phyloP scores from a whole-genome alignment of 2,797 vertebrate genomes.

The Enteromius thamalakanensis region DNA sequence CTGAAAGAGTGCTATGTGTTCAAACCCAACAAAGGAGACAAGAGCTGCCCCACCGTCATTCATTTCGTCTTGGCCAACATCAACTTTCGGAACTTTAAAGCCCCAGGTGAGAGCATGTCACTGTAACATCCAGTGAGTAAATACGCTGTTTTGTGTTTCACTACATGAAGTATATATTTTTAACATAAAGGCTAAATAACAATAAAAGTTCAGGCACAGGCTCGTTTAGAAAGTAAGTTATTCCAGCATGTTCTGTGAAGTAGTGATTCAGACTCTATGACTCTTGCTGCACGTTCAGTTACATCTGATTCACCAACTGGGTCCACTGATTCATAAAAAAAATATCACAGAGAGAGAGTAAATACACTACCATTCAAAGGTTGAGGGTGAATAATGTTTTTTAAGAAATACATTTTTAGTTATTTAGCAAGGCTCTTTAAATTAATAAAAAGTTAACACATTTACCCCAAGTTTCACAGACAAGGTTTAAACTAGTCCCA shows the following conservation, averaged over 20 bases:
- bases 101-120: constrained; percentile 82
- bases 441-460: no score
- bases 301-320: not conserved
- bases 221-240: not conserved
- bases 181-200: not conserved
- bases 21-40: constrained; percentile 91
- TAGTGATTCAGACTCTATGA: not conserved
- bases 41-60: constrained; percentile 93
- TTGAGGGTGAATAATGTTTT: not conserved
- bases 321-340: not conserved
- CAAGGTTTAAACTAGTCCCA: no score
- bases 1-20: constrained; percentile 97
- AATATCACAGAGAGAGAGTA: not conserved
- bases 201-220: not conserved
- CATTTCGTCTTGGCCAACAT: constrained; percentile 99
- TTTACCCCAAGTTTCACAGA: no score
- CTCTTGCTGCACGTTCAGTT: not conserved
- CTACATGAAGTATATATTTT: no score
- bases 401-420: no score
- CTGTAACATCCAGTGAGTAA: not conserved
- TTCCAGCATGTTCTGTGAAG: not conserved
- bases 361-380: not conserved
- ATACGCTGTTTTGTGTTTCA: not conserved
- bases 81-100: constrained; percentile 91
- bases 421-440: no score